Conservation (phyloP, 2,888 invertebrate genomes). For the Neoaliturus tenellus region DNA sequence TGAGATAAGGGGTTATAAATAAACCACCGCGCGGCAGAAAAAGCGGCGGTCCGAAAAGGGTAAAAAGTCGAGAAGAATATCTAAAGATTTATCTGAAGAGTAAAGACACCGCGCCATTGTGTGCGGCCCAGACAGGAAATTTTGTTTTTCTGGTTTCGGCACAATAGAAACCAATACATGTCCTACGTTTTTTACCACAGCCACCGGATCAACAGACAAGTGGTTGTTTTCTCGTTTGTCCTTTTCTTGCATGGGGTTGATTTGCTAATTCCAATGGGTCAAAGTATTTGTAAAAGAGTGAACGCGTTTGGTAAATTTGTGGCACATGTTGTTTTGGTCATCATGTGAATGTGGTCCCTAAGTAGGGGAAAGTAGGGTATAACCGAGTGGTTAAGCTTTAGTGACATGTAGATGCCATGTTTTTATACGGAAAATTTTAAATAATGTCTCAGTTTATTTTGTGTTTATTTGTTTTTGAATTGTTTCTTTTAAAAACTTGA, state of each 20-base stretch:
- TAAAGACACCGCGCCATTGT: slow-evolving; percentile 33
- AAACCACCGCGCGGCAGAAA: slow-evolving; percentile 3
- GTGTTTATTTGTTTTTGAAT: too few species aligned
- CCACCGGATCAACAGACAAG: neutral
- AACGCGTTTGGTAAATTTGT: too few species aligned
- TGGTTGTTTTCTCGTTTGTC: neutral
- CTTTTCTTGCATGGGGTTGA: neutral
- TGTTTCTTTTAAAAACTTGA: too few species aligned
- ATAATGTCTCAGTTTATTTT: too few species aligned
- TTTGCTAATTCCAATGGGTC: neutral
- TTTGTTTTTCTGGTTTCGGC: slow-evolving; percentile 41
- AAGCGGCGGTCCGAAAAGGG: slow-evolving; percentile 31
- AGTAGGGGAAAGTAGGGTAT: too few species aligned
- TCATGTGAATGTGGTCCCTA: too few species aligned
- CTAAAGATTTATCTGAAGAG: slow-evolving; percentile 45
- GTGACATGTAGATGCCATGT: too few species aligned
- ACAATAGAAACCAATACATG: slow-evolving; percentile 54
- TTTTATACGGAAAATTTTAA: too few species aligned
- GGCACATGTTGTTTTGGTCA: too few species aligned
- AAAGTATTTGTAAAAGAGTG: neutral
- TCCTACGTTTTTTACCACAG: slow-evolving; percentile 20
- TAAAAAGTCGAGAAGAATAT: slow-evolving; percentile 41
- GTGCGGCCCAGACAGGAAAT: slow-evolving; percentile 32
- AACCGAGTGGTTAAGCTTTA: too few species aligned
- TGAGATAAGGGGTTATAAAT: slow-evolving; percentile 16